Evolutionary conservation across 2,113 vertebrate genomes (phyloP), one percentile per base, ranked within the genome.

Genomic region (Engystomops pustulosus): DNA sequence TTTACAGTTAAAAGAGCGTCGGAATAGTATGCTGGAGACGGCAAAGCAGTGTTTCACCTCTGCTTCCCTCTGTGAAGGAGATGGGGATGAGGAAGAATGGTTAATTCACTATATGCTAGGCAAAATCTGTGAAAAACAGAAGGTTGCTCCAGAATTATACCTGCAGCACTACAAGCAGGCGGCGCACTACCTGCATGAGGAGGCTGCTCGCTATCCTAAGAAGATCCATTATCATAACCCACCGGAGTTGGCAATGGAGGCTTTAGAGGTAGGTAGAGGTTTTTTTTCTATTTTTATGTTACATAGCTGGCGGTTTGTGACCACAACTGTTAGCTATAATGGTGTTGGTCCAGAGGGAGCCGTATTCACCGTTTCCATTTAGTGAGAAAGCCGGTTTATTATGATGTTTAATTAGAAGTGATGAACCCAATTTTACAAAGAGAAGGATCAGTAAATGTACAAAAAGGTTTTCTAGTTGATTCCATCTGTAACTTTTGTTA

Each of bases 171-270:
- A 98, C 90, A 94, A 97, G 85, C 96, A 97, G 92, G 97, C 97
- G 0, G 95, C 94, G 27, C 91, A 98, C 76, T 97, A 96, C 90
- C 87, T 99, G 76, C 97, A 99, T 0, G 98, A 99, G 88, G 98
- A 99, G 90, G 97, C 98, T 2, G 98, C 98, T 79, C 94, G 96
- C 25, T 99, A 99, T 17, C 98, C 98, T 0, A 96, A 96, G 84
- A 99, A 99, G 93, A 99, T 99, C 87, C 97, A 99, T 89, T 99
- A 99, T 91, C 98, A 99, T 87, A 99, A 98, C 84, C 97, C 97
- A 2, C 98, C 98, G 0, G 98, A 98, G 84, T 93, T 99, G 83
- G 98, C 98, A 81, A 98, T 99, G 97, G 98, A 99, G 87, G 97
- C 98, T 0, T 85, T 99, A 87, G 98, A 99, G 96, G 98, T 99